Evolutionary conservation across 2,797 vertebrate genomes (phyloP).

Genomic region (Salarias fasciatus): DNA sequence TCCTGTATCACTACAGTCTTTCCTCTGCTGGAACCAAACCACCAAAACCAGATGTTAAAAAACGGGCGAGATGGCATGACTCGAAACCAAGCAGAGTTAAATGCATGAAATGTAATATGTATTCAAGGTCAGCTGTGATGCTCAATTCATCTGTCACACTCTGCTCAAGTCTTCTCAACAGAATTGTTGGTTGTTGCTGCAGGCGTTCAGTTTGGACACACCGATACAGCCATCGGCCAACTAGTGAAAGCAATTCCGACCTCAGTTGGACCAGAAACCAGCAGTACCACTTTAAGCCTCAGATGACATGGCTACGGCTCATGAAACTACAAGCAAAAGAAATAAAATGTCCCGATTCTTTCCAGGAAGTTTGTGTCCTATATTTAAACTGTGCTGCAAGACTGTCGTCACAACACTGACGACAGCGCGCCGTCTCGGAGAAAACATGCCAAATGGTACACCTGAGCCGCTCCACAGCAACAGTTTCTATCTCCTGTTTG

Average conservation of each 20-base stretch:
- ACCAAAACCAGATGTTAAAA: constrained; percentile 16
- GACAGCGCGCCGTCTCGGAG: constrained; percentile 16
- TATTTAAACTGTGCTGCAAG: constrained; percentile 34
- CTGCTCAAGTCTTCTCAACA: constrained; percentile 22
- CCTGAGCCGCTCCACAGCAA: constrained; percentile 32
- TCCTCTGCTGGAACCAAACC: constrained; percentile 5
- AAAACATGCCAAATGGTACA: constrained; percentile 19
- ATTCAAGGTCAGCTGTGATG: constrained; percentile 7
- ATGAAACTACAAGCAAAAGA: constrained; percentile 20
- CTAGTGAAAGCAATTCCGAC: constrained; percentile 36
- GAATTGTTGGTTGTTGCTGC: constrained; percentile 19
- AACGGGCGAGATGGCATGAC: constrained; percentile 7
- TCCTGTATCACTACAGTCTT: constrained; percentile 4
- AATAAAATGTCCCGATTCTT: constrained; percentile 23
- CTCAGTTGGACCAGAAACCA: constrained; percentile 20
- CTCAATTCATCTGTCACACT: constrained; percentile 24
- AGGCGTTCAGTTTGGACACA: constrained; percentile 15
- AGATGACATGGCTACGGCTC: constrained; percentile 21
- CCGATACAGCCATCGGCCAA: constrained; percentile 31
- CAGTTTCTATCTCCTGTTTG: constrained; percentile 32
- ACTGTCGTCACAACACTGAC: constrained; percentile 31
- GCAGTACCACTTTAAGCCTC: constrained; percentile 5
- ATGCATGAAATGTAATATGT: constrained; percentile 6
- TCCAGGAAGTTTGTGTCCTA: constrained; percentile 19
- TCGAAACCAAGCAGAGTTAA: neutral